Evolutionary conservation across 2,113 vertebrate species (phyloP), one percentile per base, ranked within the genome.

Genomic region (Corythornis madagascariensis): DNA sequence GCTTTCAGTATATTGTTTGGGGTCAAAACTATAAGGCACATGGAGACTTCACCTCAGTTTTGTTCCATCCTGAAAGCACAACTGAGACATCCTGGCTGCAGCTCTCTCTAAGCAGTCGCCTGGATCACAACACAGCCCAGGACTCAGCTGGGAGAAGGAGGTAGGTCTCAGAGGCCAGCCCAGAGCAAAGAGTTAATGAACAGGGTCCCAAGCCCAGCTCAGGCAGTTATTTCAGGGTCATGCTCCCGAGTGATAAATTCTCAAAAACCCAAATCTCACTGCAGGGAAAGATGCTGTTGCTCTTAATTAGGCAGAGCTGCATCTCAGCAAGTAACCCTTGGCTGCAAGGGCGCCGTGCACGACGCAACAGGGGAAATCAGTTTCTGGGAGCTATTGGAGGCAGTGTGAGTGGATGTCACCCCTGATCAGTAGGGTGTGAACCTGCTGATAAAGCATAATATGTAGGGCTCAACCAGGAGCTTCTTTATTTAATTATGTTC

Each of bases 21-120:
- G 63, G 82, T 88, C 83, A 92, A 92, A 96, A 76, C 61, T 85
- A n/a, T 71, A 73, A 93, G 63, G 56, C 48, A 64, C 63, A 43
- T 43, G 33, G 72, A 95, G 53, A 43, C 66, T 93, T 92, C 7
- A 1, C 82, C 42, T 85, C 9, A 0, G 10, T 85, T 86, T 90
- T 79, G n/a, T 76, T 94, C 66, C 87, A 94, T 60, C 75, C 90
- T 94, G 91, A 73, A 55, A 76, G 69, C 13, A 52, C 72, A 88
- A 77, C 79, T 72, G 77, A 93, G 88, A 87, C 50, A 56, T 45
- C 55, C 81, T 31, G 35, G 55, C 84, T 75, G 50, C 14, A 2
- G 7, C 52, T 87, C 33, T 1, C 52, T 1, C 38, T 73, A 26
- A 4, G 40, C 63, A 63, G 61, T 50, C 15, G 1, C 74, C 81